Evolutionary conservation across 2,888 invertebrate species (phyloP).

Genomic region (Hypolimnas misippus): DNA sequence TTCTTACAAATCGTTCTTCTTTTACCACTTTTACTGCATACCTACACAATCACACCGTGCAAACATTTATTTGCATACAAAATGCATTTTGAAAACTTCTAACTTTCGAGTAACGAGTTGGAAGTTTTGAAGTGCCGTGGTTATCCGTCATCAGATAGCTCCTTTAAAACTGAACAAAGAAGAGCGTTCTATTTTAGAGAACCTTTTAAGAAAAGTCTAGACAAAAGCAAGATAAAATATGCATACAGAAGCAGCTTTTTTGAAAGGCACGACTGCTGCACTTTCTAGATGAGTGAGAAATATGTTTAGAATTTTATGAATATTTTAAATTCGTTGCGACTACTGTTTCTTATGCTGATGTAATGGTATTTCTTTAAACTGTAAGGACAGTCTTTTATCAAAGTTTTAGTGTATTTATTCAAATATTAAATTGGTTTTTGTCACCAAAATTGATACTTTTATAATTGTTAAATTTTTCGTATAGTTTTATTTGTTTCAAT

Average conservation of each 20-base stretch:
- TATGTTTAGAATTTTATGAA: slow-evolving; percentile 16
- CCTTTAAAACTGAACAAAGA: slow-evolving; percentile 35
- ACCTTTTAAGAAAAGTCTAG: slow-evolving; percentile 42
- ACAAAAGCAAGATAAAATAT: slow-evolving; percentile 41
- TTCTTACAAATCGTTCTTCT: not conserved
- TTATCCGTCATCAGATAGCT: slow-evolving; percentile 34
- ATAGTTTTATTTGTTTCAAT: no score
- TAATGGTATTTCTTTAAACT: no score
- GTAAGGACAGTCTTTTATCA: no score
- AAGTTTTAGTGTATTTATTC: no score
- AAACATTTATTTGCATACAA: slow-evolving; percentile 6
- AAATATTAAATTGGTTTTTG: no score
- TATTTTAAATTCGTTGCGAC: not conserved
- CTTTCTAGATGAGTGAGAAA: slow-evolving; percentile 33
- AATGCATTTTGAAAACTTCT: slow-evolving; percentile 14
- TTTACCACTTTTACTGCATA: not conserved
- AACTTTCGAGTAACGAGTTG: slow-evolving; percentile 25
- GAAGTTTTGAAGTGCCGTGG: slow-evolving; percentile 26
- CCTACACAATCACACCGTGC: not conserved
- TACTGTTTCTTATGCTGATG: not conserved
- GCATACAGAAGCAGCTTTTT: slow-evolving; percentile 35
- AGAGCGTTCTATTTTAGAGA: slow-evolving; percentile 35
- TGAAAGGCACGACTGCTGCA: slow-evolving; percentile 34
- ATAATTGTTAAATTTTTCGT: no score
- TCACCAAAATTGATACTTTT: no score